These are phyloP conservation scores for Eupleurogrammus muticus DNA, from an alignment of 2,797 vertebrate species.

Conservation along the genomic window DNA sequence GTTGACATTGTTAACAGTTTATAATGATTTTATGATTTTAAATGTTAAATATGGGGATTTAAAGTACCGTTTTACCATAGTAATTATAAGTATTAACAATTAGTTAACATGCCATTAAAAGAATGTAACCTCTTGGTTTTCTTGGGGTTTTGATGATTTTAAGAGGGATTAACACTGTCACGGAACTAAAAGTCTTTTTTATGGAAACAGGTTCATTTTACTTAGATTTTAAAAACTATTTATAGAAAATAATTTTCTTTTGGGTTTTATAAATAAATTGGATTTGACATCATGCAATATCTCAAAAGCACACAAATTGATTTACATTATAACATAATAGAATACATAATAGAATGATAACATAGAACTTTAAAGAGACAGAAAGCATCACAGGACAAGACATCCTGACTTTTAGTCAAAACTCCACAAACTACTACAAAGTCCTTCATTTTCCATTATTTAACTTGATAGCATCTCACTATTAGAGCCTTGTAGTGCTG, in stretches of 20 bases:
- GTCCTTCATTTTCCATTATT: slow-evolving; percentile 15
- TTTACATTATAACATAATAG: too few relatives aligned
- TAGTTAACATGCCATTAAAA: not conserved
- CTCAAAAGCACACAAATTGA: too few relatives aligned
- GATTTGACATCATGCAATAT: too few relatives aligned
- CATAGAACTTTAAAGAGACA: too few relatives aligned
- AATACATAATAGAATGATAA: too few relatives aligned
- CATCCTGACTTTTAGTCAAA: not conserved
- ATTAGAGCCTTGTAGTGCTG: too few relatives aligned
- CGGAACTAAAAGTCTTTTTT: not conserved
- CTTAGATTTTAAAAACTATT: not conserved
- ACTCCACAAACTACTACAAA: not conserved
- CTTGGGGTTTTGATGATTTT: not conserved
- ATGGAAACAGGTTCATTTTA: too few relatives aligned
- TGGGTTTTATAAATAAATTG: not conserved
- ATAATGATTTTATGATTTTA: too few relatives aligned
- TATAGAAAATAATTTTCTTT: too few relatives aligned
- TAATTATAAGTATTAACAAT: not conserved
- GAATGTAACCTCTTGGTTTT: not conserved
- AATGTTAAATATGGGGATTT: too few relatives aligned
- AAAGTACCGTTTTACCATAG: too few relatives aligned
- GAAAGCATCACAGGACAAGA: not conserved
- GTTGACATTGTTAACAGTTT: too few relatives aligned
- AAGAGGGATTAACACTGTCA: not conserved
- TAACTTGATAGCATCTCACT: not conserved